Conservation (phyloP, 2,888 invertebrate species). For the Linyphia triangularis region DNA sequence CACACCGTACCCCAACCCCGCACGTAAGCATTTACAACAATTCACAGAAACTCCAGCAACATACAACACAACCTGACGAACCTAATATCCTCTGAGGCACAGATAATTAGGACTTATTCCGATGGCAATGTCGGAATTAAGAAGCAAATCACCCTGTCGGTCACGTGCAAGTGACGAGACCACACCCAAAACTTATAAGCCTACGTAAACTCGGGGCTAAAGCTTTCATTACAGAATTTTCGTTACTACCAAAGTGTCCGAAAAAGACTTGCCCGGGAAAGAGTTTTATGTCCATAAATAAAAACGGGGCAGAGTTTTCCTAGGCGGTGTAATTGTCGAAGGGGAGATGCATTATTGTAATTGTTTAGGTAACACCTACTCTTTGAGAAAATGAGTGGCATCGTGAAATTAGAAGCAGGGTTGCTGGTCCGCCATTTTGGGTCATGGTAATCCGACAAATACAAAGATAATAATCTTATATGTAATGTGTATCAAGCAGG, state of each 20-base stretch:
- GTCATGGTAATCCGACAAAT: background rate
- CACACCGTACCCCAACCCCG: no score
- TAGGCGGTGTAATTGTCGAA: constrained; percentile 48
- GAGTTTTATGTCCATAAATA: constrained; percentile 43
- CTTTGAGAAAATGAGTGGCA: constrained; percentile 19
- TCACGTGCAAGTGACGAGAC: constrained; percentile 39
- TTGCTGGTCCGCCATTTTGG: background rate
- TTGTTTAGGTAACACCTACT: constrained; percentile 67
- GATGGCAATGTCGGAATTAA: constrained; percentile 36
- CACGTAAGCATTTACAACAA: no score
- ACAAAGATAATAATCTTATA: no score
- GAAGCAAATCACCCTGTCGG: constrained; percentile 27
- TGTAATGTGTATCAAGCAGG: no score
- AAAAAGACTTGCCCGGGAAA: background rate
- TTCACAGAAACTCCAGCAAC: background rate
- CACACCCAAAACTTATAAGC: constrained; percentile 41
- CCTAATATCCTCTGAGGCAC: background rate
- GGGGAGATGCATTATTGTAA: constrained; percentile 56
- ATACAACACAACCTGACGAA: background rate
- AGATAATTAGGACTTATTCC: constrained; percentile 38
- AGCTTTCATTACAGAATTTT: background rate
- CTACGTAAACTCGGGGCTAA: background rate
- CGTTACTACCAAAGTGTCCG: background rate
- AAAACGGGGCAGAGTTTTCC: constrained; percentile 34
- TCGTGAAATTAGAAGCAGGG: background rate